Base-by-base conservation (phyloP, 2,113 vertebrate genomes). In the Oxygymnocypris stewartii region DNA sequence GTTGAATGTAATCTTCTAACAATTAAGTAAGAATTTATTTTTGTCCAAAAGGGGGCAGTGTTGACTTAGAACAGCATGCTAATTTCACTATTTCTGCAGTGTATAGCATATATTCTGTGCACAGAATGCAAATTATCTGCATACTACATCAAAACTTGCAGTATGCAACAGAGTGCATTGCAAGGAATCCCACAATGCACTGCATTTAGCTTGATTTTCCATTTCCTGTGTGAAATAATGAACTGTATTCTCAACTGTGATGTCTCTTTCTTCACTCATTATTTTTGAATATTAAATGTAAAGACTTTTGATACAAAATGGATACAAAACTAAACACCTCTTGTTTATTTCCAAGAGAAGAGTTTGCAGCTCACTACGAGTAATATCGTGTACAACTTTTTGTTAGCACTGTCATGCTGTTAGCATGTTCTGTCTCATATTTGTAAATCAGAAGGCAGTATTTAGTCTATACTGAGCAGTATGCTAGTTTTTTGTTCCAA, bases 31-130 rank as follows among this genome's bases (percentile, higher is more conserved):
- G 9, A 47, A 25, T 35, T 7, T 40, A 57, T 37, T 25, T 9
- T 65, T n/a, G 12, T 14, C 87, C 87, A 85, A 61, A 73, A 82
- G 87, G 73, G 71, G 84, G 87, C 25, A 44, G 79, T 85, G 73
- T 88, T 61, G 49, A 14, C 28, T n/a, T n/a, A n/a, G n/a, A n/a
- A n/a, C n/a, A n/a, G n/a, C n/a, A n/a, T n/a, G n/a, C n/a, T 28
- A 76, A 76, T 76, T 57, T 57, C 16, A 37, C 51, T n/a, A 4
- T 79, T 59, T 79, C 14, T 57, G 28, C 31, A 23, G 16, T 3
- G 10, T 59, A 14, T 59, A 59, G 18, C 9, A 54, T 79, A 37
- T 79, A 59, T 2, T 59, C 2, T 79, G 2, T n/a, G n/a, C 28
- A 79, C 49, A 79, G 16, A 51, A 78, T 57, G 8, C 71, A 44